Base-by-base conservation (phyloP, 2,888 invertebrate species). In the Catocala sponsa region DNA sequence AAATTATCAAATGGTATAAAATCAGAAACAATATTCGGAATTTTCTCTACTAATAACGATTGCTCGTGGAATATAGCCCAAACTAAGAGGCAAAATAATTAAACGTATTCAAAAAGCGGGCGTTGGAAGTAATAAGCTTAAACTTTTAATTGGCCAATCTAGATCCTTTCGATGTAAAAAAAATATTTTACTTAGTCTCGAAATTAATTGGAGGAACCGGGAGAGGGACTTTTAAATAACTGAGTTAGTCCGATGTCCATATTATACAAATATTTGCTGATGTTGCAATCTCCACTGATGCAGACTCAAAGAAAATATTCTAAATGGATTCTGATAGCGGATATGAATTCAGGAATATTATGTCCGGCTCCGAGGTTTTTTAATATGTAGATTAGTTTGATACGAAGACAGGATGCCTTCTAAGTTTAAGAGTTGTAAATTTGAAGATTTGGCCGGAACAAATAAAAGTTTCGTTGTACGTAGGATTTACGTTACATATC, bases 91-190 rank as follows among this genome's bases (percentile, higher is more conserved):
- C 64, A 68, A 79, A 82, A 83, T 83, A 83, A 83, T 84, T 83
- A 83, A 80, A 82, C 78, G 78, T 80, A 80, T 83, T 83, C 78
- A 82, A 80, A 82, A 80, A 75, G 69, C 79, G 65, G 70, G 74
- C 76, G 76, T 74, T 68, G 74, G 70, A 76, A 78, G 78, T 82
- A 83, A 84, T 82, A 80, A 79, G 80, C 81, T 82, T 73, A 80
- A 85, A 84, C 81, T 84, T 85, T 85, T 85, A 85, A 85, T 85
- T 85, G 85, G 84, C 63, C 83, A 78, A 83, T 85, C 79, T 69
- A 76, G 76, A 76, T 76, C 74, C 74, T 73, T 77, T 68, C 68
- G 60, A 72, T 71, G 69, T 64, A 33, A 61, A 78, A 79, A 75
- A 72, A 59, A 72, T 69, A 69, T 70, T 77, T 72, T 68, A 76